Conservation (phyloP, 2,888 invertebrate genomes). For the Baccha elongata region DNA sequence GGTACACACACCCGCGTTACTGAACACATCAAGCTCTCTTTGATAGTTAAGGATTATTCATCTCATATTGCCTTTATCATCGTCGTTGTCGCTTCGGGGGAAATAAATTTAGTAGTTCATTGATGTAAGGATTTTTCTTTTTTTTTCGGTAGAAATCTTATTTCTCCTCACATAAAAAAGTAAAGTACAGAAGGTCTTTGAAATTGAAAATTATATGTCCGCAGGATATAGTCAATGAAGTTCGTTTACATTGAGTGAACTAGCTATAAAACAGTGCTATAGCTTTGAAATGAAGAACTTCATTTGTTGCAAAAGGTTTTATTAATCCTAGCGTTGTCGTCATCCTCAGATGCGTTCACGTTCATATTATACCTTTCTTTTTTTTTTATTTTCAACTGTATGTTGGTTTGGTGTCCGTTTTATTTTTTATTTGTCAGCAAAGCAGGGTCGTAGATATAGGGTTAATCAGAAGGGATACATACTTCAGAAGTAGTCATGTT, state of each 20-base stretch:
- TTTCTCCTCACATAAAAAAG: neutral
- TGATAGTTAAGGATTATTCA: neutral
- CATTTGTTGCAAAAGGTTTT: constrained; percentile 35
- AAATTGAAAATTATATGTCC: constrained; percentile 57
- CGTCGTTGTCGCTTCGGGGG: constrained; percentile 16
- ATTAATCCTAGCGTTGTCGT: constrained; percentile 18
- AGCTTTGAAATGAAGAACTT: neutral
- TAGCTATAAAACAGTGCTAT: neutral
- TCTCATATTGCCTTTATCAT: constrained; percentile 26
- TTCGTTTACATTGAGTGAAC: constrained; percentile 23
- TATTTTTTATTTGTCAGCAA: neutral
- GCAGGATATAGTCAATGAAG: constrained; percentile 32
- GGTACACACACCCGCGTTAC: neutral
- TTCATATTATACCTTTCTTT: no score
- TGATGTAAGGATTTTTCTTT: neutral
- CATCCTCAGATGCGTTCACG: constrained; percentile 3
- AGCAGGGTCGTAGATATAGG: neutral
- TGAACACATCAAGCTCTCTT: neutral
- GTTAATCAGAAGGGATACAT: no score
- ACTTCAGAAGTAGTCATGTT: no score
- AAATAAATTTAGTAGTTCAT: constrained; percentile 35
- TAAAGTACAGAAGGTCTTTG: constrained; percentile 6
- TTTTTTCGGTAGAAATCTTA: neutral
- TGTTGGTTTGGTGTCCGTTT: constrained; percentile 6
- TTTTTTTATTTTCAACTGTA: no score